Evolutionary conservation across 2,888 invertebrate genomes (phyloP), one percentile per base, ranked within the genome.

Genomic region (Phortica magna): DNA sequence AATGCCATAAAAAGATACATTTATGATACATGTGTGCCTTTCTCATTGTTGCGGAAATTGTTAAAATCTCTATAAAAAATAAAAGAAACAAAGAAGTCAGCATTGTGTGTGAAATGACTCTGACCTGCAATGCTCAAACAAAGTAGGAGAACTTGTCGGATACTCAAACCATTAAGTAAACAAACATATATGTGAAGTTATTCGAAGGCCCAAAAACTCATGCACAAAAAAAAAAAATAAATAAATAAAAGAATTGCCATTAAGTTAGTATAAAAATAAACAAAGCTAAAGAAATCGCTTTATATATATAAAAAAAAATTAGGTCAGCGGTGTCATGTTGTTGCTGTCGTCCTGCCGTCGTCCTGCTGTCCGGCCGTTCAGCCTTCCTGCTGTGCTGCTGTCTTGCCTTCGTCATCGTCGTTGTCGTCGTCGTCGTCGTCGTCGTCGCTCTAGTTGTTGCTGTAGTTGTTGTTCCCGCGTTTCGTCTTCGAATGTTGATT

Each of bases 401-500:
- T 31, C 31, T 31, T 12, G 48, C 48, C 14, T 2, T 48, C 48
- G 48, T 14, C 14, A 12, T 48, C 14, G 7, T 14, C 7, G 9
- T 48, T 6, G 14, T 12, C 48, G 9, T 48, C 31, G 31, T 31
- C 31, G 5, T 31, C 31, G 31, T 31, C 5, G 31, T 31, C n/a
- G n/a, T 43, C 43, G 43, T 43, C 43, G 43, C 43, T 10, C 7
- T 43, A 7, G 43, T 43, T 10, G 43, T 43, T 43, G 43, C 43
- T 48, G 48, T 14, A 3, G 9, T 48, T 48, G 48, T 14, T 48
- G 9, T 48, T 48, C 9, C 2, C 48, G 9, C 31, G 31, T 31
- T 31, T 55, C n/a, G 55, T 76, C 80, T 68, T 68, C 80, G n/a
- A 81, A 83, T 85, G 84, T 55, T 88, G 85, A 88, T 85, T 85